A percentile compares a stretch with the other conserved stretches of the same genome.
Evolutionary conservation across 2,113 vertebrate genomes (phyloP).

Genomic region (Coturnix japonica): DNA sequence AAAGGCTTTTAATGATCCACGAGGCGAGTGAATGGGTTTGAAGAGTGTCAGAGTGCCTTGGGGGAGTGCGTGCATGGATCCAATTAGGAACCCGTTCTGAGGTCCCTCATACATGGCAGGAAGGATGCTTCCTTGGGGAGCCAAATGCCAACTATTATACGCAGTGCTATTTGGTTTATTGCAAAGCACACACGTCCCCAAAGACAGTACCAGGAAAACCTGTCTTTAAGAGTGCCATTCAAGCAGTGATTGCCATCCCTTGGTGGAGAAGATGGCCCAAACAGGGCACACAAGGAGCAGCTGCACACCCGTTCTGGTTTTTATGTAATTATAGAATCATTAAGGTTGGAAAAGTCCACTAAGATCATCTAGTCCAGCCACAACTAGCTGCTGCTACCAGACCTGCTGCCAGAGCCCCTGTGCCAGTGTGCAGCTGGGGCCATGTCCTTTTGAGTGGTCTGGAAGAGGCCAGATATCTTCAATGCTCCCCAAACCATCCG

Average conservation of each 20-base stretch:
- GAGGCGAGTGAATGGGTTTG: background rate
- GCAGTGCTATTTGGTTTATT: background rate
- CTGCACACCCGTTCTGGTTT: background rate
- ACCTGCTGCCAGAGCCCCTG: background rate
- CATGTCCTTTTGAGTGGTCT: background rate
- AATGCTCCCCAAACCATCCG: background rate
- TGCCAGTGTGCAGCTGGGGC: rapidly evolving
- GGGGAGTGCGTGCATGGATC: slow-evolving; percentile 13
- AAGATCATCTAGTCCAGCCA: no score
- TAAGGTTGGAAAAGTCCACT: no score
- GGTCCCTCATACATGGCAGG: background rate
- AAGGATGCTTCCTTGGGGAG: slow-evolving; percentile 29
- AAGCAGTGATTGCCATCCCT: background rate
- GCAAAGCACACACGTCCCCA: background rate
- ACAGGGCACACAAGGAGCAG: background rate
- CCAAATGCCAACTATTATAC: background rate
- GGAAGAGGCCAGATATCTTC: background rate
- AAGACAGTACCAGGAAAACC: background rate
- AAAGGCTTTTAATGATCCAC: slow-evolving; percentile 41
- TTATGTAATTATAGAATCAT: no score
- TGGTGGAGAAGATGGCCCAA: background rate
- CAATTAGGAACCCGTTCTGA: background rate
- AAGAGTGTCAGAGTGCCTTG: slow-evolving; percentile 26
- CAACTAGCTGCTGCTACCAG: background rate
- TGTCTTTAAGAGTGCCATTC: background rate